phyloP scores from a whole-genome alignment of 1,140 invertebrate genomes.

The Bombus turneri region DNA sequence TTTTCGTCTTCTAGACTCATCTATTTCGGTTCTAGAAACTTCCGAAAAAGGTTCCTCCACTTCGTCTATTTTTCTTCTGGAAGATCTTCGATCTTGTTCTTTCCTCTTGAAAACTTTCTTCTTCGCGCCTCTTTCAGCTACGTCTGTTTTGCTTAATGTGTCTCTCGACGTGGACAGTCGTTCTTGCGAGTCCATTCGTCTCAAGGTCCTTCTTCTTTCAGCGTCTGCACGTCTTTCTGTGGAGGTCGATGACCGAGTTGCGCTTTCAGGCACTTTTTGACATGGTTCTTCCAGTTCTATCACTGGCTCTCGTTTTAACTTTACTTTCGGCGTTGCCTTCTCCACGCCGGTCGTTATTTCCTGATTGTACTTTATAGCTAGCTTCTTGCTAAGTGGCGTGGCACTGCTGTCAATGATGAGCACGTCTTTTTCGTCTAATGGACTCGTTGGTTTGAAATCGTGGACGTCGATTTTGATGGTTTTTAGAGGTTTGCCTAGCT shows the following conservation, averaged over 20 bases:
- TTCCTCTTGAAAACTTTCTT: constrained; percentile 35
- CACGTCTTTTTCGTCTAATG: constrained; percentile 39
- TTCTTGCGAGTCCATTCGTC: constrained; percentile 32
- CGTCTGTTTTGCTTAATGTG: not conserved
- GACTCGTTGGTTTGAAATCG: constrained; percentile 48
- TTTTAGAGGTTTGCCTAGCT: not conserved
- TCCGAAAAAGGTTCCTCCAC: not conserved
- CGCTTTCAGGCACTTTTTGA: constrained; percentile 12
- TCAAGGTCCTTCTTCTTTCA: constrained; percentile 24
- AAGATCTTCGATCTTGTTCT: not conserved
- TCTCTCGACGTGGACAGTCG: constrained; percentile 30
- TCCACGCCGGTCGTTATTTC: constrained; percentile 27
- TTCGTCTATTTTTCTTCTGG: not conserved
- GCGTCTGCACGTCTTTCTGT: not conserved
- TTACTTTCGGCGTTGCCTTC: constrained; percentile 56
- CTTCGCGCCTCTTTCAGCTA: constrained; percentile 35
- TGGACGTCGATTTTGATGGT: constrained; percentile 45
- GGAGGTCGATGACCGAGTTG: not conserved
- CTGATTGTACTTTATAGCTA: not conserved
- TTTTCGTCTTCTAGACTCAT: not conserved
- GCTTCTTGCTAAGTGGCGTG: not conserved
- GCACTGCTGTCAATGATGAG: constrained; percentile 30
- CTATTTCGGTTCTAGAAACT: not conserved
- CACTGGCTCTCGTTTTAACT: constrained; percentile 51
- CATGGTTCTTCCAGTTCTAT: not conserved